Evolutionary conservation across 2,888 invertebrate genomes (phyloP).

Genomic region (Andrena marginata): DNA sequence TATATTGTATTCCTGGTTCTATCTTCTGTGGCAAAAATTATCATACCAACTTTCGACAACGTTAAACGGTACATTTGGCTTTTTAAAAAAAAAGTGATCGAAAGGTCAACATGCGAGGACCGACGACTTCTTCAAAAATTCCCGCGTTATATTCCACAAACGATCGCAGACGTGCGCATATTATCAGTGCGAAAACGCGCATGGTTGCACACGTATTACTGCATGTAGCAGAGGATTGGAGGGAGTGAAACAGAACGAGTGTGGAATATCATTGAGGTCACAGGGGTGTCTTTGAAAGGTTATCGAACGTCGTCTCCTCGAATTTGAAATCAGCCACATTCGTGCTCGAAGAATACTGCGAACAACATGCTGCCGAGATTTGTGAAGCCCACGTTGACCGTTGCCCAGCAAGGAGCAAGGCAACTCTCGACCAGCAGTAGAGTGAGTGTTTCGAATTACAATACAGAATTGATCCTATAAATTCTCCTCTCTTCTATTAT

Average conservation of each 20-base stretch:
- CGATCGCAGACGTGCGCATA: slow-evolving; percentile 34
- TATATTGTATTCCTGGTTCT: background rate
- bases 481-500: background rate
- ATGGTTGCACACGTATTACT: slow-evolving; percentile 48
- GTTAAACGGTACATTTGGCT: background rate
- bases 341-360: background rate
- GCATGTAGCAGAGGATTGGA: slow-evolving; percentile 24
- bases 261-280: slow-evolving; percentile 62
- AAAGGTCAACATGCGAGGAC: background rate
- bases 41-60: background rate
- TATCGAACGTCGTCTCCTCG: slow-evolving; percentile 41
- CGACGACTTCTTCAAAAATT: slow-evolving; percentile 20
- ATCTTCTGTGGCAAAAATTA: background rate
- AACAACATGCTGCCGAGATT: slow-evolving; percentile 82
- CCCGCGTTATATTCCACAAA: slow-evolving; percentile 21
- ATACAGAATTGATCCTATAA: background rate
- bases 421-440: slow-evolving; percentile 80
- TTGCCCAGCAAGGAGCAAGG: slow-evolving; percentile 79
- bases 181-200: slow-evolving; percentile 39
- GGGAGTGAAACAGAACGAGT: slow-evolving; percentile 37
- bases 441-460: slow-evolving; percentile 67
- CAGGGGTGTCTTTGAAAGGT: slow-evolving; percentile 60
- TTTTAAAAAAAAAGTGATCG: background rate
- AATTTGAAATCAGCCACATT: slow-evolving; percentile 43
- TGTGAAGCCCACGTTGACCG: slow-evolving; percentile 75